Conservation (phyloP, 23 tunicate species). For the Oikopleura dioica region DNA sequence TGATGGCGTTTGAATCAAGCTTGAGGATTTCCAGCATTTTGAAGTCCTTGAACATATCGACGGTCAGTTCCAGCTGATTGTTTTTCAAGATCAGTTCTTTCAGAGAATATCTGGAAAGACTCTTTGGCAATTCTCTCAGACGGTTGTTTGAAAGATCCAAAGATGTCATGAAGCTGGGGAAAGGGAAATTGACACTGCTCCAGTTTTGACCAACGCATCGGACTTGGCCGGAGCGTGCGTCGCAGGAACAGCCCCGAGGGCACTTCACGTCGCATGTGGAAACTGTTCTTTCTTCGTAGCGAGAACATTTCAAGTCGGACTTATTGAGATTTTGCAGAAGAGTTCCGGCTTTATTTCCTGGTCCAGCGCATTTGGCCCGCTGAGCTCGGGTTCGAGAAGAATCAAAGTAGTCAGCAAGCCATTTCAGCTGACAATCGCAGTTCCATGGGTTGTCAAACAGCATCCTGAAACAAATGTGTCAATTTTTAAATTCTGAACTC, state of each 20-base stretch:
- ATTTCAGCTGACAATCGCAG: slow-evolving; percentile 4
- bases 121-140: background rate
- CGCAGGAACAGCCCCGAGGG: background rate
- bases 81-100: background rate
- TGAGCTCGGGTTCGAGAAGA: background rate
- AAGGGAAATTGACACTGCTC: background rate
- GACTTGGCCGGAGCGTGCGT: background rate
- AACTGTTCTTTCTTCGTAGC: background rate
- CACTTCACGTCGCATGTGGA: background rate
- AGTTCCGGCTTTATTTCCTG: background rate
- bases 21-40: background rate
- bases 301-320: background rate
- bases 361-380: background rate
- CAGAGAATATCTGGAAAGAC: background rate
- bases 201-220: background rate
- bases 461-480: background rate
- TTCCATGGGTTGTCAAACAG: background rate
- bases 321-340: background rate
- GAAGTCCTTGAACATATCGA: background rate
- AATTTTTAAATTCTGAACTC: background rate
- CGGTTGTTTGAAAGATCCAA: background rate
- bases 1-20: background rate
- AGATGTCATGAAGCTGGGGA: background rate
- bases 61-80: background rate
- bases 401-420: background rate